Conservation (phyloP, 2,113 vertebrate species). For the Bubo scandiacus region DNA sequence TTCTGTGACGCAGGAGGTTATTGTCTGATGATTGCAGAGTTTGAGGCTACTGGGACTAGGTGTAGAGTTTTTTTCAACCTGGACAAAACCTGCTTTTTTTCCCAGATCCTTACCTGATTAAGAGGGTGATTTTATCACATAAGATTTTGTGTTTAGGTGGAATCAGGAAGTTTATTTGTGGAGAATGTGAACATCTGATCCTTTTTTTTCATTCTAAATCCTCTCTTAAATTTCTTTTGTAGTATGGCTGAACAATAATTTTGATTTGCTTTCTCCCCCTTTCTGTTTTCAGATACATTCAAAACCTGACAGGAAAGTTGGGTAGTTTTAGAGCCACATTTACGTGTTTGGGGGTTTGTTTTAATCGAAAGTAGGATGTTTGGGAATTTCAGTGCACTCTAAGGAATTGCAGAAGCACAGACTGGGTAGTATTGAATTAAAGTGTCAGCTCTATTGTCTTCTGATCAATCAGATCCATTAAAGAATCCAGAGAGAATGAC, state of each 20-base stretch:
- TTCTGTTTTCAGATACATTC: neutral
- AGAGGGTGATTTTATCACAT: neutral
- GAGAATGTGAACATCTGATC: neutral
- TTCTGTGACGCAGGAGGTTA: neutral
- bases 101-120: neutral
- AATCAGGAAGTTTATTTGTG: neutral
- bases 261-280: neutral
- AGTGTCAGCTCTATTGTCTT: neutral
- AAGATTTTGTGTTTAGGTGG: neutral
- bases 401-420: neutral
- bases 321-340: neutral
- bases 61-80: neutral
- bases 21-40: neutral
- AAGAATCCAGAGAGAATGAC: neutral
- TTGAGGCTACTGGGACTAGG: neutral
- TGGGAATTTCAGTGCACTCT: neutral
- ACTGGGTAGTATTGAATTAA: neutral
- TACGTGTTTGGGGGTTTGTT: neutral
- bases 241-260: neutral
- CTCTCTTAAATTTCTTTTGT: neutral
- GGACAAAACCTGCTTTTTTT: neutral
- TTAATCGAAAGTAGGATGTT: neutral
- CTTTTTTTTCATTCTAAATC: neutral
- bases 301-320: neutral
- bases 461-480: slow-evolving; percentile 20